Conservation (phyloP, 2,888 invertebrate species). For the Tortrix viridana region DNA sequence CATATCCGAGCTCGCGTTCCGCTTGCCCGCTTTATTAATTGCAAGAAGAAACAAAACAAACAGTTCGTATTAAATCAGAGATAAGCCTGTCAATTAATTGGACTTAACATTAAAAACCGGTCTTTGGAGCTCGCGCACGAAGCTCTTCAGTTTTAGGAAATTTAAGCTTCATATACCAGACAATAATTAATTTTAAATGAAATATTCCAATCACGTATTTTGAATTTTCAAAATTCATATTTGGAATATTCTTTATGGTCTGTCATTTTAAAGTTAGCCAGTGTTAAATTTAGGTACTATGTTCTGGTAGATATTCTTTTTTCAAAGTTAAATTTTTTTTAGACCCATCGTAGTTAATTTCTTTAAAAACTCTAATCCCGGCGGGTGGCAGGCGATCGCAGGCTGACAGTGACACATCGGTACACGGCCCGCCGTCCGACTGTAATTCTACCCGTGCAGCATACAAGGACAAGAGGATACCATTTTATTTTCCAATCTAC, state of each 20-base stretch:
- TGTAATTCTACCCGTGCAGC: conserved; percentile 77
- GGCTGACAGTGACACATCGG: conserved; percentile 84
- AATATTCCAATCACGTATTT: background rate
- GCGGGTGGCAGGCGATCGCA: conserved; percentile 65
- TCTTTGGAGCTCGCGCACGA: conserved; percentile 72
- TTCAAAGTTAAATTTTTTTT: conserved; percentile 42
- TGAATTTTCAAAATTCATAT: background rate
- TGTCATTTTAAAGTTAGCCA: background rate
- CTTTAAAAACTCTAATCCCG: conserved; percentile 79
- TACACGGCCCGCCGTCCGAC: conserved; percentile 79
- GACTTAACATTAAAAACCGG: conserved; percentile 80
- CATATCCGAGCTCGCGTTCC: conserved; percentile 18
- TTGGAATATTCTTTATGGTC: background rate
- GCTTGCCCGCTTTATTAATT: conserved; percentile 38
- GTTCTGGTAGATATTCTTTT: background rate
- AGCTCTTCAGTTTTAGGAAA: conserved; percentile 8
- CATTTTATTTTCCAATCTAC: conserved; percentile 68
- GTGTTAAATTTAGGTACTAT: too few relatives aligned
- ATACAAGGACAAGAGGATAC: conserved; percentile 54
- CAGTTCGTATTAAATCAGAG: conserved; percentile 81
- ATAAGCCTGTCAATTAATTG: conserved; percentile 84
- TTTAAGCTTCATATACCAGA: background rate
- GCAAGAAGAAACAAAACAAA: conserved; percentile 75
- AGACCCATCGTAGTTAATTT: conserved; percentile 64
- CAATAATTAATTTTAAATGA: background rate